Evolutionary conservation across 1,140 invertebrate genomes (phyloP), one percentile per base, ranked within the genome.

Genomic region (Teleogryllus occipitalis): DNA sequence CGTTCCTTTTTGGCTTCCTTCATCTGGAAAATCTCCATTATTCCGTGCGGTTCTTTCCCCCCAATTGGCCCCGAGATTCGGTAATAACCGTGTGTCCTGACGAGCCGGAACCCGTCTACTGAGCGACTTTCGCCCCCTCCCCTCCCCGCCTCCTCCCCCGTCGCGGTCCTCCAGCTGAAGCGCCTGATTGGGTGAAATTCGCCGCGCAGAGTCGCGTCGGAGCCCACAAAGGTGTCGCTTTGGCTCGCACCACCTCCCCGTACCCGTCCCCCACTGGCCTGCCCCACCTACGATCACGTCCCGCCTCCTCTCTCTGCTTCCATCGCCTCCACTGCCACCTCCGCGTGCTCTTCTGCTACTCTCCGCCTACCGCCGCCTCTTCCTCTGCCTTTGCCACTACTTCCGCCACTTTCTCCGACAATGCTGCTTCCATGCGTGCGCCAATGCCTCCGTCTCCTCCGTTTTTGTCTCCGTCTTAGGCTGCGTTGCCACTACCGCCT

Each of bases 11-110:
- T 65, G 54, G 54, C 54, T 65, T 65, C 54, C 54, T 65, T 65
- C 54, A 65, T 65, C 54, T 65, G 54, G 54, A 65, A 65, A 65
- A 65, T 65, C 54, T 65, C 54, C 54, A 65, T 65, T 65, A 65
- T 65, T 65, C 54, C 54, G 54, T 65, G 54, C 18, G 54, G 54
- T 65, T 65, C 54, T 65, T 65, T 65, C 54, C 54, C 18, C 18
- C 54, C 54, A 65, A 65, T 65, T 65, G 54, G 54, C 54, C 54
- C 54, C 54, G 54, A 65, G 54, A 65, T 65, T 65, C 54, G 54
- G 54, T 65, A 65, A 65, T 65, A 65, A 65, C 54, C 54, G 54
- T 65, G 54, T 65, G 54, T 65, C 54, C 54, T 65, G 54, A 65
- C 54, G 54, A 65, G 54, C 54, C 54, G 54, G 54, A 65, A 18